Evolutionary conservation across 2,113 vertebrate genomes (phyloP).

Genomic region (Nanorana parkeri): DNA sequence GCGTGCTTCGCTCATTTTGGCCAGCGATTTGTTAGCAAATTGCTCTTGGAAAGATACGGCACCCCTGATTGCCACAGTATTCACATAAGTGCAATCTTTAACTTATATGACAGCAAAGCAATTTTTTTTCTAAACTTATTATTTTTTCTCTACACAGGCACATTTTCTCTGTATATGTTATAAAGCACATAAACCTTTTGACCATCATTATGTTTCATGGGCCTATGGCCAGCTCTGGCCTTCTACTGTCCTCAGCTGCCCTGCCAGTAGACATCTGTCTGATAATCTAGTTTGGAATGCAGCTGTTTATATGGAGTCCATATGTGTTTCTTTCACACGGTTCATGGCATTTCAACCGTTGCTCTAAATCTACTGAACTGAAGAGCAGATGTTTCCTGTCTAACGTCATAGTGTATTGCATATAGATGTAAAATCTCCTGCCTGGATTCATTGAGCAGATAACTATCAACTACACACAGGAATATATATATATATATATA

Average conservation of each 20-base stretch:
- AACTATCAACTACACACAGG: background rate
- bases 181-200: background rate
- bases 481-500: too few relatives aligned
- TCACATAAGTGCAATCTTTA: too few relatives aligned
- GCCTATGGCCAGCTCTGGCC: background rate
- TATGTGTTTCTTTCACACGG: slow-evolving; percentile 53
- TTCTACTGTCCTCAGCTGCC: slow-evolving; percentile 24
- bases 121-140: background rate
- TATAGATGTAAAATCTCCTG: slow-evolving; percentile 31
- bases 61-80: too few relatives aligned
- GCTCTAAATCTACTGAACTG: slow-evolving; percentile 51
- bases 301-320: slow-evolving; percentile 56
- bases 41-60: too few relatives aligned
- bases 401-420: slow-evolving; percentile 41
- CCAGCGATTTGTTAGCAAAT: too few relatives aligned
- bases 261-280: slow-evolving; percentile 50
- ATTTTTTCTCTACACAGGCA: background rate
- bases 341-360: slow-evolving; percentile 54
- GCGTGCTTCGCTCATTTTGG: too few relatives aligned
- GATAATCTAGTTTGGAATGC: slow-evolving; percentile 53
- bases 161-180: background rate
- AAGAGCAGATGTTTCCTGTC: slow-evolving; percentile 57
- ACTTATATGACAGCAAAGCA: background rate
- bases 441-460: slow-evolving; percentile 19
- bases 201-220: background rate